A percentile compares a stretch with the other conserved stretches of the same genome.
These are phyloP conservation scores for Diphyllodes magnificus DNA, from an alignment of 2,113 vertebrate species.

Conservation along the genomic window DNA sequence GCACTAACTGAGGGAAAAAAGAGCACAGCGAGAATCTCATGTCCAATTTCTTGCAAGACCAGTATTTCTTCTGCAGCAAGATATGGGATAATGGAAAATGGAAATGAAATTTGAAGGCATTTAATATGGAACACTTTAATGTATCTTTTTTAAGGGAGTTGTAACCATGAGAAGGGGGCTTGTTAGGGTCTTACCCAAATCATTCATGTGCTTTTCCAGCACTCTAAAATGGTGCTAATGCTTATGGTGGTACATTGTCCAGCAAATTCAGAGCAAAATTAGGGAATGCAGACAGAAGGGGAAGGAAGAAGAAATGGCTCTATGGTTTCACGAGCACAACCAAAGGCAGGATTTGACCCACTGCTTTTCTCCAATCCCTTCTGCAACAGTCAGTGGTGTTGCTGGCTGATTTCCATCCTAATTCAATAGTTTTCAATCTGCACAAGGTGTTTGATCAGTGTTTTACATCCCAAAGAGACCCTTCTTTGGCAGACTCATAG, in stretches of 20 bases:
- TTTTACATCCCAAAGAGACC: background rate
- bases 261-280: background rate
- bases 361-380: background rate
- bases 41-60: background rate
- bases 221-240: no score
- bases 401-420: background rate
- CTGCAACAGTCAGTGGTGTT: background rate
- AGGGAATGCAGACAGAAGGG: background rate
- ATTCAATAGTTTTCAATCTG: background rate
- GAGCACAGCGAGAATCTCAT: accelerated
- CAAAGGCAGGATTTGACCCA: background rate
- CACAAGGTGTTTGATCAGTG: background rate
- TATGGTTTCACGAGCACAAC: background rate
- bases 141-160: background rate
- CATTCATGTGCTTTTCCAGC: background rate
- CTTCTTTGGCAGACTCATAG: background rate
- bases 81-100: background rate
- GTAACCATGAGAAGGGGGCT: background rate
- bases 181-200: background rate
- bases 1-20: background rate
- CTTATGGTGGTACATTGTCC: background rate
- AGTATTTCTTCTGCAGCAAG: background rate
- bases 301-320: background rate
- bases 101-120: background rate
- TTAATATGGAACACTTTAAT: background rate